These are phyloP conservation scores for Siphlonurus alternatus DNA, from an alignment of 2,888 invertebrate species.

Conservation along the genomic window DNA sequence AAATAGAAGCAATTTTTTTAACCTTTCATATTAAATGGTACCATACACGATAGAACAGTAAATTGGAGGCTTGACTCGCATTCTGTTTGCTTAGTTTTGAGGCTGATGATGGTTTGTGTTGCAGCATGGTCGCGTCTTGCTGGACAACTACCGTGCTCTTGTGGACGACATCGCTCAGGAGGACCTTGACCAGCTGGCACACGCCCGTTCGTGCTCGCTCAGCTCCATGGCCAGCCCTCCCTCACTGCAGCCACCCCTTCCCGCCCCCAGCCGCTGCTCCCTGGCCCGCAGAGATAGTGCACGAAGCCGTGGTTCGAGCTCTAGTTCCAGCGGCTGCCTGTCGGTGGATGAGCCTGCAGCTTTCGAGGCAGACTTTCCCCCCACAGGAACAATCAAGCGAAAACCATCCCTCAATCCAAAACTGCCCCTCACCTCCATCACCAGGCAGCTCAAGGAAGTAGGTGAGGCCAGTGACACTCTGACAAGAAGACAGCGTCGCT, in stretches of 20 bases:
- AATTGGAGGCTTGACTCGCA: too few relatives aligned
- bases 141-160: constrained; percentile 72
- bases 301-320: constrained; percentile 63
- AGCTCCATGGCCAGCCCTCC: constrained; percentile 37
- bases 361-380: constrained; percentile 29
- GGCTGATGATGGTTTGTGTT: too few relatives aligned
- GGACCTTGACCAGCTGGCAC: constrained; percentile 62
- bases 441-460: constrained; percentile 75
- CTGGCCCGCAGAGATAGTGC: constrained; percentile 32
- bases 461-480: constrained; percentile 42
- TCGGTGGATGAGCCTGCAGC: constrained; percentile 24
- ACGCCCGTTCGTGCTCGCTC: constrained; percentile 70
- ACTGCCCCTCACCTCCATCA: constrained; percentile 77
- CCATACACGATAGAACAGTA: too few relatives aligned
- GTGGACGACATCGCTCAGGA: constrained; percentile 73
- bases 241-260: constrained; percentile 20
- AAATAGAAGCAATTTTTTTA: too few relatives aligned
- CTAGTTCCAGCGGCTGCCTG: constrained; percentile 71
- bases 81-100: too few relatives aligned
- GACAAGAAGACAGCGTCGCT: constrained; percentile 13
- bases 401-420: constrained; percentile 88
- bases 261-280: constrained; percentile 22
- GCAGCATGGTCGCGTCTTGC: constrained; percentile 58
- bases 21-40: too few relatives aligned
- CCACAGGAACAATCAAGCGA: constrained; percentile 66